phyloP scores from a whole-genome alignment of 2,888 invertebrate species.

The Lasioglossum calceatum region DNA sequence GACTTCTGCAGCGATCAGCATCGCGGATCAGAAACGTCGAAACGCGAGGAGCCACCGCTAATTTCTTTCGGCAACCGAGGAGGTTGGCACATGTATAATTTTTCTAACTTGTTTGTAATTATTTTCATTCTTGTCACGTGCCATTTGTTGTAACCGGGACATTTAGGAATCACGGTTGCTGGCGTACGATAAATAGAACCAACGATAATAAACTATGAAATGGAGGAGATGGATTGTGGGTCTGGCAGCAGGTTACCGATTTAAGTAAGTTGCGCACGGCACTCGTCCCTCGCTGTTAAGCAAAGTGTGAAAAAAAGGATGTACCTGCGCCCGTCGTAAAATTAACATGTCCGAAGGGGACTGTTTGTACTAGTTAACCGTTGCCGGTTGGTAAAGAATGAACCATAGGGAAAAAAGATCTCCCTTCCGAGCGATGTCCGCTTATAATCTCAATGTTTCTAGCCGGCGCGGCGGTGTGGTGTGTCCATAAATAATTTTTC shows the following conservation, averaged over 20 bases:
- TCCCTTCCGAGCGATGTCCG: slow-evolving; percentile 50
- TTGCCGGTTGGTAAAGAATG: slow-evolving; percentile 34
- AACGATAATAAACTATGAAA: background rate
- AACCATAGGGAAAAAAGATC: slow-evolving; percentile 48
- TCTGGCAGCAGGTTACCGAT: background rate
- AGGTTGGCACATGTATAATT: background rate
- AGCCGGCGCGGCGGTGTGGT: slow-evolving; percentile 24
- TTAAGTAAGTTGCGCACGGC: background rate
- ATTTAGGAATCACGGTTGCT: background rate
- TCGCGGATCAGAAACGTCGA: slow-evolving; percentile 42
- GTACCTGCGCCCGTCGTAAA: slow-evolving; percentile 28
- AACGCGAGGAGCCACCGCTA: slow-evolving; percentile 41
- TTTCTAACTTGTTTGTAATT: background rate
- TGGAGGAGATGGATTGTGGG: background rate
- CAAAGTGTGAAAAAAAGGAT: slow-evolving; percentile 1
- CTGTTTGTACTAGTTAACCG: slow-evolving; percentile 36
- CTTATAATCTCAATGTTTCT: slow-evolving; percentile 64
- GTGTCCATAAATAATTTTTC: slow-evolving; percentile 62
- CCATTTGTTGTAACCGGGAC: background rate
- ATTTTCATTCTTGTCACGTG: background rate
- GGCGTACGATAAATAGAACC: background rate
- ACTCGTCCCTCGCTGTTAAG: background rate
- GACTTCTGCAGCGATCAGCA: slow-evolving; percentile 33
- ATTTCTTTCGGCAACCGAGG: slow-evolving; percentile 39
- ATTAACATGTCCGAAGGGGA: slow-evolving; percentile 40